These are phyloP conservation scores for Babylonia areolata DNA, from an alignment of 1,140 invertebrate genomes.

Conservation along the genomic window DNA sequence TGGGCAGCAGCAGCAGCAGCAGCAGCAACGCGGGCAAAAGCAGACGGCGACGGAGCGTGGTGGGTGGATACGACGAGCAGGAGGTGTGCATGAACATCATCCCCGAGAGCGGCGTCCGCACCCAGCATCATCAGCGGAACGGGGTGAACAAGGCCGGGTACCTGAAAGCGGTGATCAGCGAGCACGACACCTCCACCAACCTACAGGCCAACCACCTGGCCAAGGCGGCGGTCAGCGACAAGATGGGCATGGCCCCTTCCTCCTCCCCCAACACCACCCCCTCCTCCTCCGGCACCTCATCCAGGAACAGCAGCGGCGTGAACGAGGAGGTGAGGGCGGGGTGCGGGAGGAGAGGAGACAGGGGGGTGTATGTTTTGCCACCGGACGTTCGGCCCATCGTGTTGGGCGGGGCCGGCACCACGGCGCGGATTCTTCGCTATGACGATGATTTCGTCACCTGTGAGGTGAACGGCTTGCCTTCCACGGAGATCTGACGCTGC, in stretches of 20 bases:
- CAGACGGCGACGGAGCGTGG: conserved; percentile 18
- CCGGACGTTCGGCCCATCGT: neutral
- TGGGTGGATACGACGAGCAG: conserved; percentile 46
- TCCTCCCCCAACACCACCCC: neutral
- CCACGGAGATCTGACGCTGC: conserved; percentile 23
- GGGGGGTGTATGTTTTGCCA: neutral
- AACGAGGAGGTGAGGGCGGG: neutral
- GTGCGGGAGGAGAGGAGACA: no score
- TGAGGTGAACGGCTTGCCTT: conserved; percentile 13
- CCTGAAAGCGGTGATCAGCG: conserved; percentile 44
- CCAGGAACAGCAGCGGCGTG: neutral
- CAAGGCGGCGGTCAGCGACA: conserved; percentile 14
- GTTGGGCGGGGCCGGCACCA: neutral
- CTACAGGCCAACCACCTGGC: conserved; percentile 36
- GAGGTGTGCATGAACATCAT: conserved; percentile 48
- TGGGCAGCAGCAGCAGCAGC: no score
- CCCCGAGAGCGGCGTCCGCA: neutral
- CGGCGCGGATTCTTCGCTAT: neutral
- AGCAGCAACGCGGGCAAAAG: no score
- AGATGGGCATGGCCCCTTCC: neutral
- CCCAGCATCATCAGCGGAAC: conserved; percentile 8
- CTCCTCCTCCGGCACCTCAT: conserved; percentile 19
- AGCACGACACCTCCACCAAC: conserved; percentile 45
- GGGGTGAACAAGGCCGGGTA: conserved; percentile 24
- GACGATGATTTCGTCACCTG: neutral